Percentiles rank a stretch among this genome's conserved stretches.
phyloP scores from a whole-genome alignment of 2,113 vertebrate species.

The Puntigrus tetrazona region DNA sequence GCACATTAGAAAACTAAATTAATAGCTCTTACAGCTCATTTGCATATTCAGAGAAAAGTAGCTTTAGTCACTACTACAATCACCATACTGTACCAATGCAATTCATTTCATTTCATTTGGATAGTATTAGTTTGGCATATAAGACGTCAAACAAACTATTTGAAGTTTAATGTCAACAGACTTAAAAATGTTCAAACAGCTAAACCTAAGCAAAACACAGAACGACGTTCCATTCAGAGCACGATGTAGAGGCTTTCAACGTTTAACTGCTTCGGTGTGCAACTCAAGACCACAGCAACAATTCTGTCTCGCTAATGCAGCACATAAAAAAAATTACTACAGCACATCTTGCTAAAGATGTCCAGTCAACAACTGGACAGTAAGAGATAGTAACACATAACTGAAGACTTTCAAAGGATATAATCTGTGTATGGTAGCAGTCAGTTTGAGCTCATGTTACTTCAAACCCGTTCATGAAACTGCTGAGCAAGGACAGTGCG shows the following conservation, averaged over 20 bases:
- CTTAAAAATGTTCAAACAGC: neutral
- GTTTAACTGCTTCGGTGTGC: neutral
- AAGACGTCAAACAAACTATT: neutral
- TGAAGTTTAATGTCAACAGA: conserved; percentile 26
- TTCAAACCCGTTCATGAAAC: conserved; percentile 37
- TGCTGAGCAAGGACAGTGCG: conserved; percentile 47
- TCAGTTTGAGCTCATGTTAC: conserved; percentile 23
- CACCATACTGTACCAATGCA: neutral
- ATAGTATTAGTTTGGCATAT: neutral
- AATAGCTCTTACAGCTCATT: neutral
- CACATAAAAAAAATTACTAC: neutral
- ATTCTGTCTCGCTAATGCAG: neutral
- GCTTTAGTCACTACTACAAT: neutral
- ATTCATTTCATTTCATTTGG: neutral
- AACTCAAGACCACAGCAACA: neutral
- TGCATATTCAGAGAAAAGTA: conserved; percentile 10
- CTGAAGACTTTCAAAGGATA: neutral
- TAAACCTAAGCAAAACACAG: neutral
- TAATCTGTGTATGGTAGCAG: conserved; percentile 27
- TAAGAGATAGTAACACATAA: neutral
- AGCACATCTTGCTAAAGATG: neutral
- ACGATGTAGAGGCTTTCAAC: neutral
- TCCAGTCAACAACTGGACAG: neutral
- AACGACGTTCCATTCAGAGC: neutral
- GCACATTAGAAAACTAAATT: conserved; percentile 5